Base-by-base conservation (phyloP, 2,888 invertebrate genomes). In the Caradrina clavipalpis region DNA sequence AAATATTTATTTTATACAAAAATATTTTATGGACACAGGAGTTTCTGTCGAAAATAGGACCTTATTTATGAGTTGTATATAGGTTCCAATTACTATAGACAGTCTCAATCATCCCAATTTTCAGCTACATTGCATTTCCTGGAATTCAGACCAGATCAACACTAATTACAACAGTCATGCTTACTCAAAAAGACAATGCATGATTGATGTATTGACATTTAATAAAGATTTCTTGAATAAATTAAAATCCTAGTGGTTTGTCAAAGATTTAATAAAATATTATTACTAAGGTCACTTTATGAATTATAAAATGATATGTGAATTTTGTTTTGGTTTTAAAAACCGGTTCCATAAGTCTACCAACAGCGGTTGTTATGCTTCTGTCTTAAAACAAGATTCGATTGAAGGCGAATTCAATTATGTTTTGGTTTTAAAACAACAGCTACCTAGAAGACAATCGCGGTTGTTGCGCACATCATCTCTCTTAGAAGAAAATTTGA, bases 291-390 rank as follows among this genome's bases (percentile, higher is more conserved):
- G 17, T 45, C 42, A 45, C 31, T 31, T 45, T 15, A 45, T 39
- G 10, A 39, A 39, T 15, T 45, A 2, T 45, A 15, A 45, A 17
- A 17, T 15, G 17, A 45, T 17, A 15, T 45, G 45, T 45, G 15
- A 45, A n/a, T 2, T 49, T 15, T 17, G 26, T 56, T 56, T 26
- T 50, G 11, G 21, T 22, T 63, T 73, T 39, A 10, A 11, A 45
- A 51, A 31, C n/a, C 39, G 22, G 17, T 45, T 45, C 15, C 45
- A 1, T 45, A 6, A 5, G 10, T 45, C 17, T 6, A 45, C 5
- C 5, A 5, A 17, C 17, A 10, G 39, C 39, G 3, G 39, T 13
- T 39, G 39, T 21, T 50, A n/a, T 15, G 8, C 11, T 21, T 17
- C 35, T 35, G 35, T 35, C 35, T 35, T 35, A 8, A 35, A 35